Evolutionary conservation across 2,797 vertebrate species (phyloP).

Genomic region (Gymnothorax reevesii): DNA sequence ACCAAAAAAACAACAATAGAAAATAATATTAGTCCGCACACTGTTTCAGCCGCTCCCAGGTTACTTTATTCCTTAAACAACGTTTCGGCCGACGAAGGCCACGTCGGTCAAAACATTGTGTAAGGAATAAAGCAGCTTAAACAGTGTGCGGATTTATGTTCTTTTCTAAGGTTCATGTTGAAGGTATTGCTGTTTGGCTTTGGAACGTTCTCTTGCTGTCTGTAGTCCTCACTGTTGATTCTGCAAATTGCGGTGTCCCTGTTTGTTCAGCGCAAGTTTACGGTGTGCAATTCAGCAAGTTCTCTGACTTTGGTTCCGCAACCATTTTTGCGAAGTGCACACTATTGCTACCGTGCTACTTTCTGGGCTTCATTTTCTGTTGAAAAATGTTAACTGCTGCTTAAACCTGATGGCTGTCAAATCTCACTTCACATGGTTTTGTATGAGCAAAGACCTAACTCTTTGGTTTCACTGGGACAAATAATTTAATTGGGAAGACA

Average conservation of each 20-base stretch:
- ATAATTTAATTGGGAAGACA: conserved; percentile 36
- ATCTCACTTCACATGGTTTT: conserved; percentile 62
- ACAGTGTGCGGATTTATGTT: too few species aligned
- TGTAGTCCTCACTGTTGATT: background rate
- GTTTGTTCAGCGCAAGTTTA: conserved; percentile 8
- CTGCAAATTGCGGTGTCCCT: background rate
- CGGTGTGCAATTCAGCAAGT: conserved; percentile 37
- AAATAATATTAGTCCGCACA: too few species aligned
- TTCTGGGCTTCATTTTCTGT: conserved; percentile 34
- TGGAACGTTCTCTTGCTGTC: background rate
- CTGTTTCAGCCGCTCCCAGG: too few species aligned
- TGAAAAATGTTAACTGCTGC: conserved; percentile 50
- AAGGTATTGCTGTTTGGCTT: background rate
- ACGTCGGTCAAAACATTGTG: too few species aligned
- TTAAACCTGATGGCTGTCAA: conserved; percentile 56
- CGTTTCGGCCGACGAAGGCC: too few species aligned
- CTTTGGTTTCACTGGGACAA: conserved; percentile 39
- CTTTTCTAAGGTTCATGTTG: background rate
- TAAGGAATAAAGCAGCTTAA: too few species aligned
- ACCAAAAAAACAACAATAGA: too few species aligned
- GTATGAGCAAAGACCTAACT: conserved; percentile 41
- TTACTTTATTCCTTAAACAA: too few species aligned
- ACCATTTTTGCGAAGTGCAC: conserved; percentile 50
- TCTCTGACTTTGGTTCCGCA: conserved; percentile 40
- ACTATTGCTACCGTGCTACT: conserved; percentile 6